Base-by-base conservation (phyloP, 2,888 invertebrate species). In the Pimpla rufipes region DNA sequence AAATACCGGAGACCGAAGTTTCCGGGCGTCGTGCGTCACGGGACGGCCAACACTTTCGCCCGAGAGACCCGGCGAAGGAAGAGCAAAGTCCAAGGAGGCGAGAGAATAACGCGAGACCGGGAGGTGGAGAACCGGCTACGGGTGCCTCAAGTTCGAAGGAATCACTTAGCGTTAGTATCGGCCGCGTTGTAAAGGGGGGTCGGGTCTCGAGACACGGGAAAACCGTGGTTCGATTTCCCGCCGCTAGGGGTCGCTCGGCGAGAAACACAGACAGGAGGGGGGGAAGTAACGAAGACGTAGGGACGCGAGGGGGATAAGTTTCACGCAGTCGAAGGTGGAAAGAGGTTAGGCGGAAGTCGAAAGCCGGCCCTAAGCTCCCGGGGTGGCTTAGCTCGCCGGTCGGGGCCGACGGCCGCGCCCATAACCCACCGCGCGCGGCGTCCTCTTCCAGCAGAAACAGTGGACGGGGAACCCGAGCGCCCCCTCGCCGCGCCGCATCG, bases 161-260 rank as follows among this genome's bases (percentile, higher is more conserved):
- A 88, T 89, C 89, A 85, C 87, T 88, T 86, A 81, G 85, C 67
- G 66, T 79, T 76, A 50, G 83, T 79, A 87, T 88, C 84, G 86
- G 84, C 18, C 75, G 7, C 71, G 62, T 62, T 42, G 66, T 37
- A 37, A 37, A 62, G 18, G n/a, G 47, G 5, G 40, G n/a, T 18
- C 13, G 59, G 21, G 29, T 2, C 29, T 29, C 16, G 67, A 37
- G 23, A 37, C 35, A 10, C n/a, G 21, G 23, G 18, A 67, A 29
- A 3, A 8, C 37, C 16, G 21, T 23, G 50, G 55, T 52, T 64
- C 55, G 40, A 10, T n/a, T 16, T 35, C 50, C 0, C 45, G 18
- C 16, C 29, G 29, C 29, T 29, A n/a, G 37, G n/a, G 50, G 52
- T 21, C 47, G 23, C 47, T 29, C 23, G 13, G 42, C 35, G 64